These are phyloP conservation scores for Lutjanus argentimaculatus DNA, from an alignment of 2,797 vertebrate species.

Conservation along the genomic window DNA sequence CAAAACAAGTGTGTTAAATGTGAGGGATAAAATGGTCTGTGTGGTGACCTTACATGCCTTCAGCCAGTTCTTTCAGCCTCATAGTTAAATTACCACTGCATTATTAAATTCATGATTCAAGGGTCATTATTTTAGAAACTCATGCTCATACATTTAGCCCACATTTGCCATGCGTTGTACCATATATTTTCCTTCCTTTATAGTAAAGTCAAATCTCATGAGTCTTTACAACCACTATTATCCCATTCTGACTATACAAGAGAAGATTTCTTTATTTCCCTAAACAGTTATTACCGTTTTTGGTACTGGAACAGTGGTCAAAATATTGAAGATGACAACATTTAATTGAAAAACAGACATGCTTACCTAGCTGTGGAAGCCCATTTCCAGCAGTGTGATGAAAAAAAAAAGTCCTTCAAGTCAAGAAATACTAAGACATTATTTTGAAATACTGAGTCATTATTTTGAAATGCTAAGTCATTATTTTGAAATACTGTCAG, in stretches of 20 bases:
- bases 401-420: too few relatives aligned
- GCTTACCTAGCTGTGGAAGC: too few relatives aligned
- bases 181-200: background rate
- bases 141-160: background rate
- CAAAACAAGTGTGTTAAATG: background rate
- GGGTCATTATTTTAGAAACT: background rate
- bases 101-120: constrained; percentile 11
- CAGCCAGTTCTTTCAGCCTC: background rate
- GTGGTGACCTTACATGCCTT: background rate
- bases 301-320: background rate
- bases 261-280: background rate
- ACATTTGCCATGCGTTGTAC: background rate
- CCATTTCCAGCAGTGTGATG: too few relatives aligned
- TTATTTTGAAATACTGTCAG: too few relatives aligned
- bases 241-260: background rate
- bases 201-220: background rate
- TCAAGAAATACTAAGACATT: too few relatives aligned
- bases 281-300: background rate
- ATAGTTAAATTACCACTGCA: constrained; percentile 7
- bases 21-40: background rate
- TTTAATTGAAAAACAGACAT: background rate
- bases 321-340: background rate
- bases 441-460: too few relatives aligned
- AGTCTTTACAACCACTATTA: background rate
- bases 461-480: too few relatives aligned